A percentile compares a stretch with the other conserved stretches of the same genome.
Evolutionary conservation across 2,797 vertebrate species (phyloP).

Genomic region (Diglossa cyanea): DNA sequence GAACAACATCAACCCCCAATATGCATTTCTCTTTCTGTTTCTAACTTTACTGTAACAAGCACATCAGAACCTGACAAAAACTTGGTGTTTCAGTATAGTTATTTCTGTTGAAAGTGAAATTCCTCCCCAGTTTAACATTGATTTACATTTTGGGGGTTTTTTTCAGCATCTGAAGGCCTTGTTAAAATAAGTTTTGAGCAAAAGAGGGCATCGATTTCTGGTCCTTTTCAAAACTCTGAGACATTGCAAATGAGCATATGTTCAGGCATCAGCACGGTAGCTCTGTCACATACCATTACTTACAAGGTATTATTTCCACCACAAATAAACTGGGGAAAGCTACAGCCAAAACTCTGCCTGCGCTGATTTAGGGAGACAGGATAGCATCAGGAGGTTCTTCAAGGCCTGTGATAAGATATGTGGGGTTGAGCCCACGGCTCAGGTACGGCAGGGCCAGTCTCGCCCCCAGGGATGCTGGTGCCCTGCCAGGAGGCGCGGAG

Average conservation of each 20-base stretch:
- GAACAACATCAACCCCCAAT: neutral
- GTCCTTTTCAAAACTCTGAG: neutral
- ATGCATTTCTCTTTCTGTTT: neutral
- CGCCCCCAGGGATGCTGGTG: fast-evolving
- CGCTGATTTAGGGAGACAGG: neutral
- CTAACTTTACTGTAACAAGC: neutral
- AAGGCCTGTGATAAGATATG: neutral
- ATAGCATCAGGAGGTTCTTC: neutral
- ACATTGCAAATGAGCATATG: fast-evolving
- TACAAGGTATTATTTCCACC: neutral
- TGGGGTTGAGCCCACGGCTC: neutral
- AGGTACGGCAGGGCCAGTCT: neutral
- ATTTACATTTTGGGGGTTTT: neutral
- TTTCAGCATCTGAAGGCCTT: neutral
- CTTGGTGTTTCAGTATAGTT: neutral
- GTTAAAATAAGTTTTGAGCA: neutral
- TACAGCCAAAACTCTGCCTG: neutral
- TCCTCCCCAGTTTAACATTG: neutral
- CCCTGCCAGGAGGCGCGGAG: neutral
- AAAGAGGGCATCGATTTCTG: neutral
- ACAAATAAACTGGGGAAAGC: neutral
- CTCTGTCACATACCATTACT: neutral
- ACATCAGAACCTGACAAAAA: neutral
- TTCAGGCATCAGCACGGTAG: neutral
- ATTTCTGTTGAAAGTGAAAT: neutral